These are phyloP conservation scores for Sebastes kiyomatsui DNA, from an alignment of 2,797 vertebrate species.

Conservation along the genomic window DNA sequence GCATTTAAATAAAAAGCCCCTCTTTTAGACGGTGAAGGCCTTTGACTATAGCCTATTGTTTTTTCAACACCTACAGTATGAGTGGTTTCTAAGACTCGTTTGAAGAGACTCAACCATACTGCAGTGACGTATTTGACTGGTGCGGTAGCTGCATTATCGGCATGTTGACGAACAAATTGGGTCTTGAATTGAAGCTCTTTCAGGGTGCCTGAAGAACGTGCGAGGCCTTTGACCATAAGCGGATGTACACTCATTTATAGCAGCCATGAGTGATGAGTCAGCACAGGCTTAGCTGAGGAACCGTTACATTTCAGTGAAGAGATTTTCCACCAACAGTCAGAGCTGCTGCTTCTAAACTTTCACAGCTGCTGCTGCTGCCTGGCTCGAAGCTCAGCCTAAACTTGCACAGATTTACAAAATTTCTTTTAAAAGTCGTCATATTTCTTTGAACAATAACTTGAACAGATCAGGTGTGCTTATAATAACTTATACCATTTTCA, in stretches of 20 bases:
- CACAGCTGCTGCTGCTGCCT: not conserved
- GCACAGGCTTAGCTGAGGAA: slow-evolving; percentile 47
- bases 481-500: not conserved
- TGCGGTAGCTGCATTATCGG: not conserved
- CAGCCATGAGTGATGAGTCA: slow-evolving; percentile 60
- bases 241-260: slow-evolving; percentile 51
- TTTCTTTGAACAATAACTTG: slow-evolving; percentile 29
- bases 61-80: not conserved
- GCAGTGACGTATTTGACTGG: not conserved
- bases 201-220: not conserved
- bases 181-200: not conserved
- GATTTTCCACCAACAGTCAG: slow-evolving; percentile 55
- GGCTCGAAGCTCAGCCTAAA: slow-evolving; percentile 24
- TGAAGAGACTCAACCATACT: not conserved
- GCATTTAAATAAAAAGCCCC: not conserved
- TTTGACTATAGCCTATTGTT: not conserved
- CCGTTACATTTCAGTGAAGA: slow-evolving; percentile 44
- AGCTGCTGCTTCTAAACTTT: slow-evolving; percentile 27
- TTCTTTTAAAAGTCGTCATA: slow-evolving; percentile 6
- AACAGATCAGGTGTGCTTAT: not conserved
- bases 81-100: not conserved
- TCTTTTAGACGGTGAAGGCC: not conserved
- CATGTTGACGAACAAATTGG: not conserved
- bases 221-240: slow-evolving; percentile 50
- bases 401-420: slow-evolving; percentile 42